Conservation (phyloP, 2,797 vertebrate genomes). For the Enteromius fasciolatus region DNA sequence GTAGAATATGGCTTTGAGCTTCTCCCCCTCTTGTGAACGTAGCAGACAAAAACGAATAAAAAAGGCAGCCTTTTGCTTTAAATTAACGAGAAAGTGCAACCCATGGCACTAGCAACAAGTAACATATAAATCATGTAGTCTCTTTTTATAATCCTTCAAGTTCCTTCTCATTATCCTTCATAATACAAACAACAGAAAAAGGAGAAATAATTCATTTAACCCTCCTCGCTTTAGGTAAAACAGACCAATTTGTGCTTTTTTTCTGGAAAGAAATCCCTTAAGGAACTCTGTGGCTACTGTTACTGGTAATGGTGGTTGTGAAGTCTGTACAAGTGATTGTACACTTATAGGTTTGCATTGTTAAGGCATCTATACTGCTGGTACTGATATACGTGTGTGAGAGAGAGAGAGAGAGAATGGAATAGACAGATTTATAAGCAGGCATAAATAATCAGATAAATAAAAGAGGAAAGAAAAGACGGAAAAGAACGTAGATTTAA, state of each 20-base stretch:
- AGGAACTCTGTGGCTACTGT: slow-evolving; percentile 91
- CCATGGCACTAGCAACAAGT: slow-evolving; percentile 48
- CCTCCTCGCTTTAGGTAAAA: slow-evolving; percentile 78
- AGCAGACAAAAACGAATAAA: slow-evolving; percentile 36
- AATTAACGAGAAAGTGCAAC: slow-evolving; percentile 61
- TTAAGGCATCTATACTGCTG: slow-evolving; percentile 93
- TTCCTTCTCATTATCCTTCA: slow-evolving; percentile 58
- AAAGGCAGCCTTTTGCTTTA: slow-evolving; percentile 56
- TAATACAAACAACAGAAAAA: slow-evolving; percentile 52
- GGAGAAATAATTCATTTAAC: slow-evolving; percentile 14
- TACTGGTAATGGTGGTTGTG: slow-evolving; percentile 83
- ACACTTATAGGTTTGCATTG: slow-evolving; percentile 92
- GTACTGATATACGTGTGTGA: slow-evolving; percentile 87
- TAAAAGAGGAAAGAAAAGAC: slow-evolving; percentile 72
- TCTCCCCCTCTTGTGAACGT: neutral
- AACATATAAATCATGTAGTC: slow-evolving; percentile 72
- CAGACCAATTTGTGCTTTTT: slow-evolving; percentile 91
- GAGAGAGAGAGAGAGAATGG: slow-evolving; percentile 23
- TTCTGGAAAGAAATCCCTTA: slow-evolving; percentile 79
- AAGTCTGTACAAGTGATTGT: slow-evolving; percentile 94
- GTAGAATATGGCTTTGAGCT: slow-evolving; percentile 58
- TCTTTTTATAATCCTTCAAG: slow-evolving; percentile 60
- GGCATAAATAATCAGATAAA: slow-evolving; percentile 86
- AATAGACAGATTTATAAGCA: slow-evolving; percentile 72
- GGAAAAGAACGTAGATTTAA: slow-evolving; percentile 87